Percentiles rank a stretch among this genome's conserved stretches.
These are phyloP conservation scores for Hemichromis elongatus DNA, from an alignment of 2,113 vertebrate species.

Conservation along the genomic window DNA sequence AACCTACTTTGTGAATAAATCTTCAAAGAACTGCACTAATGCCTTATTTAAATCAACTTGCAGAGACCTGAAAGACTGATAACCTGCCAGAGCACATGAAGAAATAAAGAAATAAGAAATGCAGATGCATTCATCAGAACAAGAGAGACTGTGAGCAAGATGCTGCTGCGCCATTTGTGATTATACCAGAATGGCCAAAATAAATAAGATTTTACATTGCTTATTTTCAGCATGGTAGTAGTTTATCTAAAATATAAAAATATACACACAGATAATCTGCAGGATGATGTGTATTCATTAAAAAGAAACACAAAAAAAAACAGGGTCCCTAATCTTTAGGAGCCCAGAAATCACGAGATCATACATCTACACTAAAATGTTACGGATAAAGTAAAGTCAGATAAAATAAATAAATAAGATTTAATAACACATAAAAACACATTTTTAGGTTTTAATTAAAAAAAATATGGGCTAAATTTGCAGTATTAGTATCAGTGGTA, in stretches of 20 bases:
- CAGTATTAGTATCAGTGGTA: not conserved
- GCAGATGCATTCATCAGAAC: not conserved
- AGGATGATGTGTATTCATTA: not conserved
- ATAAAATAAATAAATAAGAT: not conserved
- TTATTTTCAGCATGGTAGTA: accelerated
- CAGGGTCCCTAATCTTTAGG: not conserved
- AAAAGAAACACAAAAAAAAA: not conserved
- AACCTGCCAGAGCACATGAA: not conserved
- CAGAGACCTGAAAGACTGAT: not conserved
- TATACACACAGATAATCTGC: not conserved
- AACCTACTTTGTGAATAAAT: not conserved
- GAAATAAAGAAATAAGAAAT: not conserved
- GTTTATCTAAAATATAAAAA: not conserved
- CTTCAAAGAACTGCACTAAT: no score
- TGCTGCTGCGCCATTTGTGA: not conserved
- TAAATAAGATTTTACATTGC: accelerated
- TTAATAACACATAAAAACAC: accelerated
- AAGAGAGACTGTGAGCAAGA: not conserved
- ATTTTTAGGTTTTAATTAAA: not conserved
- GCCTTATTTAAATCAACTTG: not conserved
- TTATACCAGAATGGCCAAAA: not conserved
- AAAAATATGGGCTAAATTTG: not conserved
- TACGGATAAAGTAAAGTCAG: no score
- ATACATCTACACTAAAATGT: not conserved
- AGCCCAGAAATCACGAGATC: not conserved